Conservation (phyloP, 2,888 invertebrate genomes). For the Baccha elongata region DNA sequence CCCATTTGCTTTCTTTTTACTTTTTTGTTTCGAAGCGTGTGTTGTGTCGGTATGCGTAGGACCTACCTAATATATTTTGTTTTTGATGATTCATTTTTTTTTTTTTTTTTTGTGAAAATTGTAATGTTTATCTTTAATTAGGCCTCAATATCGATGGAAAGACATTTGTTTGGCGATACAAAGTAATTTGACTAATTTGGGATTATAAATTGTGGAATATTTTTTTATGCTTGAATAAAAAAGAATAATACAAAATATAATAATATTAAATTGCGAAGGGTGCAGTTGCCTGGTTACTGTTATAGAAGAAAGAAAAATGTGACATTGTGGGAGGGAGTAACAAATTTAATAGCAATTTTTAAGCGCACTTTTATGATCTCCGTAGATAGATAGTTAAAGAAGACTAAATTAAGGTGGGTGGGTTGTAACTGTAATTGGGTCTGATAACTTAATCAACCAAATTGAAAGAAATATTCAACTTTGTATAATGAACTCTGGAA, state of each 20-base stretch:
- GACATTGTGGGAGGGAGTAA: slow-evolving; percentile 4
- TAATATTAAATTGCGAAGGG: slow-evolving; percentile 29
- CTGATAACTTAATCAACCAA: slow-evolving; percentile 12
- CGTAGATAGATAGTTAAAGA: background rate
- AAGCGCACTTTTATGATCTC: slow-evolving; percentile 33
- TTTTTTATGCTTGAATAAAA: slow-evolving; percentile 5
- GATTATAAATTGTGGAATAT: slow-evolving; percentile 54
- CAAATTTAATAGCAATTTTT: slow-evolving; percentile 41
- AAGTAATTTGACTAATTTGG: slow-evolving; percentile 63
- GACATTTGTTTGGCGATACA: slow-evolving; percentile 61
- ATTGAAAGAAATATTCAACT: background rate
- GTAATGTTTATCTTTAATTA: slow-evolving; percentile 69
- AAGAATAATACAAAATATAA: background rate
- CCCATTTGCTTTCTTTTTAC: slow-evolving; percentile 38
- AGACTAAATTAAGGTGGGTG: background rate
- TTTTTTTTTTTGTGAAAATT: slow-evolving; percentile 33
- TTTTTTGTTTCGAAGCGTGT: background rate
- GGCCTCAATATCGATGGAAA: slow-evolving; percentile 63
- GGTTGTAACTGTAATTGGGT: slow-evolving; percentile 21
- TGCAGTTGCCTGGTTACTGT: slow-evolving; percentile 51
- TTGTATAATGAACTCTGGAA: no score
- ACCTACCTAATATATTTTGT: no score
- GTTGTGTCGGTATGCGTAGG: background rate
- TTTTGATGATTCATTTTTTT: no score
- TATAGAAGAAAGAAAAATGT: slow-evolving; percentile 4